These are phyloP conservation scores for Cloeon dipterum DNA, from an alignment of 2,888 invertebrate species.

Conservation along the genomic window DNA sequence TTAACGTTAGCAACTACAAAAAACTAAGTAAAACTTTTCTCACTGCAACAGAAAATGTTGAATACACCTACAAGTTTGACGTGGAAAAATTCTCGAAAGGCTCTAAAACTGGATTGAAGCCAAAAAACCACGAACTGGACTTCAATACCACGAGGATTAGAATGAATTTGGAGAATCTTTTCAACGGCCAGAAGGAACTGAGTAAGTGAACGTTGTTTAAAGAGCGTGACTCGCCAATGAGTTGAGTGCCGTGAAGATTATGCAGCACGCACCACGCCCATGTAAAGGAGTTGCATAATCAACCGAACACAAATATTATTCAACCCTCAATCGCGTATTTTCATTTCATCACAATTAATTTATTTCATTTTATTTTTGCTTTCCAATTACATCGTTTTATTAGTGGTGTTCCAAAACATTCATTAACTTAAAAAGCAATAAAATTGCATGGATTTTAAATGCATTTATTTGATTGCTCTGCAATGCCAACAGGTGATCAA, in stretches of 20 bases:
- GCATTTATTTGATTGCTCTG: background rate
- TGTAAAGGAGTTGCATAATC: too few species aligned
- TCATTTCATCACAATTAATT: background rate
- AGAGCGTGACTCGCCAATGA: too few species aligned
- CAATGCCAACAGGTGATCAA: slow-evolving; percentile 1
- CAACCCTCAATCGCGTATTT: too few species aligned
- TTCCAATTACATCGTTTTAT: too few species aligned
- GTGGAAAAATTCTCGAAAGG: slow-evolving; percentile 6
- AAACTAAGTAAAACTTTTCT: too few species aligned
- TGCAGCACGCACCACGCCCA: too few species aligned
- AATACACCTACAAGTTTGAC: slow-evolving; percentile 12
- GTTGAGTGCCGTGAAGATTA: too few species aligned
- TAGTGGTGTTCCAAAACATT: too few species aligned
- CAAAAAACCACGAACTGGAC: slow-evolving; percentile 9
- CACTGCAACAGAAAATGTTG: slow-evolving; percentile 11
- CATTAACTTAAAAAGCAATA: too few species aligned
- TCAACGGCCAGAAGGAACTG: slow-evolving; percentile 11
- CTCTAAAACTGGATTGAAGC: slow-evolving; percentile 11
- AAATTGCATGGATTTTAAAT: background rate
- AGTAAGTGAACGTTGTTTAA: slow-evolving; percentile 9
- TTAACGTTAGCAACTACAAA: too few species aligned
- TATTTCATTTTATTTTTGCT: background rate
- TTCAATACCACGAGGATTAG: slow-evolving; percentile 11
- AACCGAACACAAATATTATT: too few species aligned
- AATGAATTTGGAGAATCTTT: slow-evolving; percentile 11